phyloP scores from a whole-genome alignment of 2,113 vertebrate genomes.

The Brachyhypopomus gauderio region DNA sequence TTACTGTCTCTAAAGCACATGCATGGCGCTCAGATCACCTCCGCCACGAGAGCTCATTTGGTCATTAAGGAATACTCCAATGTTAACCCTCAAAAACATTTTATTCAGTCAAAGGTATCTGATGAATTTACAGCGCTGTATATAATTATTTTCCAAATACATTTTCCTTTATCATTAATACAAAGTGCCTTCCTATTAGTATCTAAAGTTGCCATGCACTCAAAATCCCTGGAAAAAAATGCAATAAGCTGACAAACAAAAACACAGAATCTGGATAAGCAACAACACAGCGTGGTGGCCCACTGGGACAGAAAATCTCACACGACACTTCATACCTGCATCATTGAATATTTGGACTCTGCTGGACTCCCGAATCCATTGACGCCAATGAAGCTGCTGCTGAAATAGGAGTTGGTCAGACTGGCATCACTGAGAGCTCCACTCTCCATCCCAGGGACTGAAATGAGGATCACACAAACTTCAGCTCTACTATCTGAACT shows the following conservation, averaged over 20 bases:
- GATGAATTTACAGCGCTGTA: too few species aligned
- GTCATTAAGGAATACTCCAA: too few species aligned
- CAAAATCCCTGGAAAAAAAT: not conserved
- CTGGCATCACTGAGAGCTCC: conserved; percentile 85
- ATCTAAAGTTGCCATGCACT: not conserved
- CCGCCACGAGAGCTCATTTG: too few species aligned
- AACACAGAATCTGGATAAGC: too few species aligned
- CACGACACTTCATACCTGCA: conserved; percentile 81
- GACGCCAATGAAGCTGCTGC: conserved; percentile 98
- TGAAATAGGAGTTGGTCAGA: conserved; percentile 98
- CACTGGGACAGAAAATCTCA: not conserved
- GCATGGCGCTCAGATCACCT: too few species aligned
- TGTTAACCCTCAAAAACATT: too few species aligned
- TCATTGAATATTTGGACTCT: conserved; percentile 96
- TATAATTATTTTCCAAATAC: not conserved
- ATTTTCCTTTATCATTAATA: not conserved
- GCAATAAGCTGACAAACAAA: too few species aligned
- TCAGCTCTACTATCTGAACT: not conserved
- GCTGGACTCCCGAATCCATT: conserved; percentile 98
- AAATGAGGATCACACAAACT: conserved; percentile 10
- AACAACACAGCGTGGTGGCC: too few species aligned
- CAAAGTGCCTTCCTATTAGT: too few species aligned
- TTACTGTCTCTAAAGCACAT: too few species aligned
- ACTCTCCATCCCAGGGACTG: conserved; percentile 94
- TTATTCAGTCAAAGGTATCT: too few species aligned